Evolutionary conservation across 2,797 vertebrate species (phyloP), one percentile per base, ranked within the genome.

Genomic region (Gymnothorax reevesii): DNA sequence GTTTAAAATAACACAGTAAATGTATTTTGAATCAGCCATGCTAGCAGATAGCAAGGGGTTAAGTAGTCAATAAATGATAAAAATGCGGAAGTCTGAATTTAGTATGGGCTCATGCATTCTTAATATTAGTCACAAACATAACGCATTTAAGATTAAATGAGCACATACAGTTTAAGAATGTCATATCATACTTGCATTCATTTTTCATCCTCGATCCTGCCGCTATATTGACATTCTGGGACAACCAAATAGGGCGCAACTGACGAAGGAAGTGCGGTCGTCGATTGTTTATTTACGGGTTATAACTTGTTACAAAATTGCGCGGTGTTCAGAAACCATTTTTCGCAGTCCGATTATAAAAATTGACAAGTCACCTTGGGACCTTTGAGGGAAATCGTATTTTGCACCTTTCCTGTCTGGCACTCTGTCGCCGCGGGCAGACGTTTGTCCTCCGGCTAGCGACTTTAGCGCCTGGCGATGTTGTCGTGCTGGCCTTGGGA

Each of bases 351-450:
- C 77, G 52, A 55, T 80, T 80, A 80, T 54, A 8, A 22, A 22
- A 54, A 80, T 55, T 54, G 77, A 54, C 17, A 20, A 4, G 77
- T 80, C 52, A n/a, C 77, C 77, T 80, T 80, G 77, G 55, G 77
- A 52, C 20, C 77, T 80, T 22, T 80, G 77, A 80, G 52, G 77
- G 49, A 80, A 80, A 80, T 80, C 77, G 55, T n/a, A 80, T 80
- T 55, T 79, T 49, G 42, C 75, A 7, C 42, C 75, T 54, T 25
- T 6, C 75, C 42, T 55, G 59, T 42, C 59, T 54, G 82, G 64
- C 75, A 82, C 49, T 49, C 10, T 49, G 7, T 25, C 7, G 59
- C 83, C 83, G 42, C 20, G 33, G 57, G 57, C 85, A 80, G 73
- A 82, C 80, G n/a, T 20, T 62, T 33, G 57, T 60, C 60, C 59